Base-by-base conservation (phyloP, 2,888 invertebrate genomes). In the Athrips mouffetella region DNA sequence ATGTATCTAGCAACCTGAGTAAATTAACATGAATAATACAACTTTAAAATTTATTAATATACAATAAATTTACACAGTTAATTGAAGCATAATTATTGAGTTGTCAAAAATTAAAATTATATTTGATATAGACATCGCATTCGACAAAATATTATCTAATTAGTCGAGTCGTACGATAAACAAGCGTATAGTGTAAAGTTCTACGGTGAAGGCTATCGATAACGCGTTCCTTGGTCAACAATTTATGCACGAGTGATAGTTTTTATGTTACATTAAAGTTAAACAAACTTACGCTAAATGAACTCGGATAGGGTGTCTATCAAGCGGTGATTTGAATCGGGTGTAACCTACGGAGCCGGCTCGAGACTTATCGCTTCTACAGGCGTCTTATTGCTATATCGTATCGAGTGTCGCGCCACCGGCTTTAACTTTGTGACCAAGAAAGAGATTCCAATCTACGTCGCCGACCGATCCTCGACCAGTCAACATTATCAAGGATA, bases 1-100 rank as follows among this genome's bases (percentile, higher is more conserved):
- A 70, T 63, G 72, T 78, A 76, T 78, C 82, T 83, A 84, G 80
- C 83, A 81, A 81, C 80, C 78, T 76, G 79, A 80, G 72, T 81
- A 81, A 85, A 85, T 72, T 72, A 85, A 83, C 76, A 73, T 73
- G 74, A 74, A 72, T 74, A 76, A 76, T 78, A 79, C 70, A 67
- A 75, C 73, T 79, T 79, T 67, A 67, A 73, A 67, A 73, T 75
- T 70, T 73, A 79, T 80, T 65, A 84, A 82, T 83, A 81, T 85
- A 85, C 84, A 82, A 78, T 76, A 64, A 69, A 75, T 80, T 79
- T 82, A 83, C 77, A 83, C 72, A 72, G 63, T 77, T 67, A 72
- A 76, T 79, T 62, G 73, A 82, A 84, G 85, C 83, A 76, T 73
- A 73, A 72, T 76, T 63, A 70, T 52, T 52, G 74, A 68, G 67